Base-by-base conservation (phyloP, 2,797 vertebrate species). In the Acestrorhynchus altus region DNA sequence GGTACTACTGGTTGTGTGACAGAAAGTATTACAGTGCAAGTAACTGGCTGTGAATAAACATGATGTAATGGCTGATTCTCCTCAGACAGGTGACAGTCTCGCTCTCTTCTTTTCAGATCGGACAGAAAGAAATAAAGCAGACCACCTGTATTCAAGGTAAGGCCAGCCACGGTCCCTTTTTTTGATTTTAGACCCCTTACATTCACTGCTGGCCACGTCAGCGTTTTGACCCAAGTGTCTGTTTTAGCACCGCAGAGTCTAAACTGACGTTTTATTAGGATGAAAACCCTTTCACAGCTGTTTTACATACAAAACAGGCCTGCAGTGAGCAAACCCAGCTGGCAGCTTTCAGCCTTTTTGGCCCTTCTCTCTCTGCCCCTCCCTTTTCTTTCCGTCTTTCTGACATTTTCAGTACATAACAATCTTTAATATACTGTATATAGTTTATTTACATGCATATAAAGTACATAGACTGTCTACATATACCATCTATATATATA, bases 101-200 rank as follows among this genome's bases (percentile, higher is more conserved):
- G n/a, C 76, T 73, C 66, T 69, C 77, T 42, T 52, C 79, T 88
- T 90, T 83, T 39, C 91, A 98, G 97, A 95, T 92, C 88, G 88
- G 81, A 92, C 92, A 82, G 94, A 95, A 85, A 93, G 95, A 90
- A 93, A 92, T 88, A 96, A 97, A 81, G 86, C 94, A 81, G 95
- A 96, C 60, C 92, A 88, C 83, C 91, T 90, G 44, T 92, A 90
- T 81, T 91, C 92, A 80, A 94, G 96, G 97, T 98, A 92, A 90
- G 2, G 9, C 42, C 42, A 44, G n/a, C n/a, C n/a, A n/a, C n/a
- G n/a, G 40, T 42, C 40, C 40, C 40, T 42, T 42, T 42, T n/a
- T n/a, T n/a, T n/a, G n/a, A n/a, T n/a, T n/a, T n/a, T n/a, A n/a
- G n/a, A n/a, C n/a, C n/a, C n/a, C 51, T 10, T 52, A 8, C n/a